phyloP scores from a whole-genome alignment of 2,888 invertebrate species.

The Busseola fusca region DNA sequence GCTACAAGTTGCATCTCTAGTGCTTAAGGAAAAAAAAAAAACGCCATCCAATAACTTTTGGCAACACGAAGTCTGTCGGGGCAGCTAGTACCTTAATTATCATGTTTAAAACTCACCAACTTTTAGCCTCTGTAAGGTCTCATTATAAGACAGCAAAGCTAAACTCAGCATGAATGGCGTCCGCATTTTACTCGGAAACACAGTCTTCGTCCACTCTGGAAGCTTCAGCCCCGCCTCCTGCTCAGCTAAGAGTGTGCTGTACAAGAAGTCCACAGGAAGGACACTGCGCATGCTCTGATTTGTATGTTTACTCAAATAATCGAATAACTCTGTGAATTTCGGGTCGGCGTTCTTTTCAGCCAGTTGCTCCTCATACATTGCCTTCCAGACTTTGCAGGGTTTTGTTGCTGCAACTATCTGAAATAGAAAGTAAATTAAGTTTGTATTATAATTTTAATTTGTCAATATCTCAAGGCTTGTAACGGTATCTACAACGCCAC shows the following conservation, averaged over 20 bases:
- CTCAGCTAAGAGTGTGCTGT: slow-evolving; percentile 91
- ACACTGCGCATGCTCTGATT: slow-evolving; percentile 87
- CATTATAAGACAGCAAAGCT: slow-evolving; percentile 91
- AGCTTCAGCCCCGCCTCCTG: slow-evolving; percentile 90
- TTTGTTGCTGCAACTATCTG: slow-evolving; percentile 83
- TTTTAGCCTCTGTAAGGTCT: slow-evolving; percentile 91
- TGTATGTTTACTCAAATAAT: slow-evolving; percentile 88
- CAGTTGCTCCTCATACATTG: slow-evolving; percentile 85
- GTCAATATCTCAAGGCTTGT: not conserved
- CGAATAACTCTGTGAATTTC: slow-evolving; percentile 90
- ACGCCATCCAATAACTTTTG: no score
- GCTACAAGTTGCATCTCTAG: no score
- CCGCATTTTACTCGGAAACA: slow-evolving; percentile 91
- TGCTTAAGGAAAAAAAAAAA: no score
- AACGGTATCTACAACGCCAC: no score
- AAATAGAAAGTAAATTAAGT: slow-evolving; percentile 46
- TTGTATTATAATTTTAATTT: not conserved
- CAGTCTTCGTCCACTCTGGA: slow-evolving; percentile 93
- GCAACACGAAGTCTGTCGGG: no score
- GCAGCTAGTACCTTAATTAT: not conserved
- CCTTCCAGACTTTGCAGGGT: slow-evolving; percentile 77
- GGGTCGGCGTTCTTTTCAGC: slow-evolving; percentile 85
- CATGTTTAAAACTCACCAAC: slow-evolving; percentile 89
- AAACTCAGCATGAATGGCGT: slow-evolving; percentile 91
- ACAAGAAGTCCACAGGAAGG: slow-evolving; percentile 92